phyloP scores from a whole-genome alignment of 2,113 vertebrate species.

The Eublepharis macularius region DNA sequence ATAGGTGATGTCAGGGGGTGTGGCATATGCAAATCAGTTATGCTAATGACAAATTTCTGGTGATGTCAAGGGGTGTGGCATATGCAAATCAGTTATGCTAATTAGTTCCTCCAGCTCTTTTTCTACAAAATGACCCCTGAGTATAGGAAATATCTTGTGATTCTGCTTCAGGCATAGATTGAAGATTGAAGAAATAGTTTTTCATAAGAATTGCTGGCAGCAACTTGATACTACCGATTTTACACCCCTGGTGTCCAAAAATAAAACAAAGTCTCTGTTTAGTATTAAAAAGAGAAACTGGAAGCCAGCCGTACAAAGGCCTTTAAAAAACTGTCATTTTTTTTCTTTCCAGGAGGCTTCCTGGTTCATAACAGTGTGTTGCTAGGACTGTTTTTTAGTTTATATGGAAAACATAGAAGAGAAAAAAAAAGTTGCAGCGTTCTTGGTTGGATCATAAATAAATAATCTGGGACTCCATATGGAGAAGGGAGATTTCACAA shows the following conservation, averaged over 20 bases:
- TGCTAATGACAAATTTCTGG: no score
- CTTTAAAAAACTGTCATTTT: constrained; percentile 39
- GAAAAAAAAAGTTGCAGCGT: constrained; percentile 33
- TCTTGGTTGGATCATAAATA: constrained; percentile 50
- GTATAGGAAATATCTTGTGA: neutral
- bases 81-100: no score
- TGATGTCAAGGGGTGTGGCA: no score
- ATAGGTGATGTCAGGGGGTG: no score
- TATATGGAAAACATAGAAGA: constrained; percentile 40
- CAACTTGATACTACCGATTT: neutral
- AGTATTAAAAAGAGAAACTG: constrained; percentile 20
- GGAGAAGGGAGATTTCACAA: constrained; percentile 25
- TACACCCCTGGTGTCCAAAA: constrained; percentile 14
- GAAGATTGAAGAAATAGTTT: neutral
- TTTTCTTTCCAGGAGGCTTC: constrained; percentile 8
- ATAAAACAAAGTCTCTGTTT: constrained; percentile 18
- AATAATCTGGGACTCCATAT: constrained; percentile 40
- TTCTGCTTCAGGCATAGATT: neutral
- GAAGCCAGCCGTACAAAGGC: neutral
- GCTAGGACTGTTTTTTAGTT: constrained; percentile 52
- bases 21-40: no score
- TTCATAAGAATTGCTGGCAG: neutral
- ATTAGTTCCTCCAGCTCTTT: no score
- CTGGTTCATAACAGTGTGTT: constrained; percentile 51
- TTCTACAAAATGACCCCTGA: no score